These are phyloP conservation scores for Botia kubotai DNA, from an alignment of 2,797 vertebrate genomes.

Conservation along the genomic window DNA sequence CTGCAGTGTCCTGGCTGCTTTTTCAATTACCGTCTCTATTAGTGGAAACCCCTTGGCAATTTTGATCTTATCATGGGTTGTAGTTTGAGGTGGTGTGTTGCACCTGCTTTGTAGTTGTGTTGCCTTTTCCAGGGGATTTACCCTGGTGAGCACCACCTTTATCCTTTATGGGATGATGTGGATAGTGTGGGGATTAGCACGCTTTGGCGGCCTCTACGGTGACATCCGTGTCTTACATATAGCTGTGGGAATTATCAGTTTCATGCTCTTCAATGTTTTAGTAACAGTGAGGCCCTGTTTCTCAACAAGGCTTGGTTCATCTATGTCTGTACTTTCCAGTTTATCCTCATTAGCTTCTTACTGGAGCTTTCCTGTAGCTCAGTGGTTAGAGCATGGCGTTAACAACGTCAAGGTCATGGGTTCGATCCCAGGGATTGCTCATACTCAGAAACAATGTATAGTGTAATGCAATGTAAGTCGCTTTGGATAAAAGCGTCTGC, in stretches of 20 bases:
- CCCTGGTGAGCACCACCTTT: constrained; percentile 88
- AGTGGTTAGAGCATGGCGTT: too few relatives aligned
- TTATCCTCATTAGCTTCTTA: constrained; percentile 86
- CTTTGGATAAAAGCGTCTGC: too few relatives aligned
- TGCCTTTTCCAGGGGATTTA: constrained; percentile 87
- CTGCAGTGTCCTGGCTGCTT: constrained; percentile 83
- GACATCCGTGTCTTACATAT: constrained; percentile 78
- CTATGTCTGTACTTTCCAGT: constrained; percentile 82
- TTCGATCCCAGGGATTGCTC: too few relatives aligned
- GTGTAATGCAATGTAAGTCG: too few relatives aligned
- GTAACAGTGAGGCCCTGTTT: constrained; percentile 82
- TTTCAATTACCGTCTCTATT: constrained; percentile 78
- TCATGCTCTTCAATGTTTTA: constrained; percentile 86
- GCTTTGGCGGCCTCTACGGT: constrained; percentile 80
- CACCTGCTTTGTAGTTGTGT: constrained; percentile 82
- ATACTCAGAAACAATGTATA: too few relatives aligned
- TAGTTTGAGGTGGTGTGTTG: constrained; percentile 82
- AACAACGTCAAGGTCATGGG: too few relatives aligned
- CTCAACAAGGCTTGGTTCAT: constrained; percentile 82
- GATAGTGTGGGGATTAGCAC: constrained; percentile 85
- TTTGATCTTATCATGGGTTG: constrained; percentile 84
- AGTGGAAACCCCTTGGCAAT: constrained; percentile 70
- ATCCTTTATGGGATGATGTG: constrained; percentile 86
- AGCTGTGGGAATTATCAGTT: constrained; percentile 80
- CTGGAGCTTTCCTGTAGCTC: constrained; percentile 69